A percentile compares a stretch with the other conserved stretches of the same genome.
phyloP scores from a whole-genome alignment of 2,888 invertebrate species.

The Steromphala cineraria region DNA sequence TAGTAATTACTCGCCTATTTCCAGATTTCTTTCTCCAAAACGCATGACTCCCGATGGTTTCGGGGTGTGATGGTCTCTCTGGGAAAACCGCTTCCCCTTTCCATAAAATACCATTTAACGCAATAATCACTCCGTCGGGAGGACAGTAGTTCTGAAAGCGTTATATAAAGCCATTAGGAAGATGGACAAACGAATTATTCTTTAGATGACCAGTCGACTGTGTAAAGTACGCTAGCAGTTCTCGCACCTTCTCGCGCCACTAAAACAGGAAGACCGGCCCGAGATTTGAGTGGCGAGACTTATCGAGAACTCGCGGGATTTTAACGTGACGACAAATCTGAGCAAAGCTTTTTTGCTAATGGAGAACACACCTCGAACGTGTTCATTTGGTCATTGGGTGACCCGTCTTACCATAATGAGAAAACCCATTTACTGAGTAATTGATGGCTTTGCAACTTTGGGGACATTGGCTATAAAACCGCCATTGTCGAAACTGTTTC shows the following conservation, averaged over 20 bases:
- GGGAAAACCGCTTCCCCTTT: background rate
- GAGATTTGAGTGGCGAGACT: slow-evolving; percentile 2
- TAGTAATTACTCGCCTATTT: background rate
- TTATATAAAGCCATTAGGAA: slow-evolving; percentile 1
- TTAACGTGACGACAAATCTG: slow-evolving; percentile 1
- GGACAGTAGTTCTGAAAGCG: background rate
- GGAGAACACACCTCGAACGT: background rate
- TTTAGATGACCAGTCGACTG: background rate
- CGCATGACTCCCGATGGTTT: background rate
- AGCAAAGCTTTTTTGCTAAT: slow-evolving; percentile 10
- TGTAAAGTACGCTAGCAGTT: background rate
- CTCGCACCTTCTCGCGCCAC: background rate
- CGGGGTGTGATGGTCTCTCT: background rate
- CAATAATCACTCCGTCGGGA: background rate
- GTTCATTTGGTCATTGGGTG: background rate
- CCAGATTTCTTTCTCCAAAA: background rate
- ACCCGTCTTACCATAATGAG: background rate
- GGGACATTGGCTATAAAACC: background rate
- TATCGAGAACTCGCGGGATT: background rate
- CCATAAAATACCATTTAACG: slow-evolving; percentile 5
- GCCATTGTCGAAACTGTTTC: background rate
- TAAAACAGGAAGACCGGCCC: background rate
- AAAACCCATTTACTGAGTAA: background rate
- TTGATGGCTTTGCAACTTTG: background rate
- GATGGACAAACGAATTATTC: slow-evolving; percentile 10